Conservation (phyloP, 2,888 invertebrate genomes). For the Meandrusa payeni region DNA sequence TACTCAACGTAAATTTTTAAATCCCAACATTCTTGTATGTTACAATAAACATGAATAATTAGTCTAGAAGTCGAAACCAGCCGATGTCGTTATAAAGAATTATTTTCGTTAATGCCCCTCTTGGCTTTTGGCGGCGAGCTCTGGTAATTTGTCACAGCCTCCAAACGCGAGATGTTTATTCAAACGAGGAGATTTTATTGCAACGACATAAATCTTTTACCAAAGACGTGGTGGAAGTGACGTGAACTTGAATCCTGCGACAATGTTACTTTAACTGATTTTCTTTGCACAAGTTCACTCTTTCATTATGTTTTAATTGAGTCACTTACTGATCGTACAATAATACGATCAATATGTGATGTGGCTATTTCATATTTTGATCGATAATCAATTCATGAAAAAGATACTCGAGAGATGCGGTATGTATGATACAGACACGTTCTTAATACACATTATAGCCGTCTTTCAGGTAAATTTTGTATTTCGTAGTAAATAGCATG, state of each 20-base stretch:
- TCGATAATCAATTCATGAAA: too few species aligned
- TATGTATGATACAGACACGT: too few species aligned
- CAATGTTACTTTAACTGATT: conserved; percentile 47
- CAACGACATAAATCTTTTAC: conserved; percentile 70
- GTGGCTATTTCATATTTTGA: too few species aligned
- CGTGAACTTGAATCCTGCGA: conserved; percentile 56
- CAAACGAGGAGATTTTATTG: conserved; percentile 77
- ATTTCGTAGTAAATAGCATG: too few species aligned
- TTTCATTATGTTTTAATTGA: conserved; percentile 10
- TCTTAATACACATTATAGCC: too few species aligned
- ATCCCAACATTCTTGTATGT: too few species aligned
- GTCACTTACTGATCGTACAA: too few species aligned
- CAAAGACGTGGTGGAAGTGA: conserved; percentile 63
- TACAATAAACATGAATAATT: conserved; percentile 69
- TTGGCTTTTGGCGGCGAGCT: conserved; percentile 63
- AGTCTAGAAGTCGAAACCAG: conserved; percentile 50
- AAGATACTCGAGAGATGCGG: too few species aligned
- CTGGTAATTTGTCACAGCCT: conserved; percentile 70
- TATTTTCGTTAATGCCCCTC: conserved; percentile 67
- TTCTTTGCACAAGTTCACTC: conserved; percentile 26
- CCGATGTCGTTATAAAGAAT: conserved; percentile 64
- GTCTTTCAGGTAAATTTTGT: too few species aligned
- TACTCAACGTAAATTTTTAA: too few species aligned
- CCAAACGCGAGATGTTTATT: conserved; percentile 68
- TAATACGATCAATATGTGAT: too few species aligned